Evolutionary conservation across 2,113 vertebrate genomes (phyloP).

Genomic region (Phocoena sinus): DNA sequence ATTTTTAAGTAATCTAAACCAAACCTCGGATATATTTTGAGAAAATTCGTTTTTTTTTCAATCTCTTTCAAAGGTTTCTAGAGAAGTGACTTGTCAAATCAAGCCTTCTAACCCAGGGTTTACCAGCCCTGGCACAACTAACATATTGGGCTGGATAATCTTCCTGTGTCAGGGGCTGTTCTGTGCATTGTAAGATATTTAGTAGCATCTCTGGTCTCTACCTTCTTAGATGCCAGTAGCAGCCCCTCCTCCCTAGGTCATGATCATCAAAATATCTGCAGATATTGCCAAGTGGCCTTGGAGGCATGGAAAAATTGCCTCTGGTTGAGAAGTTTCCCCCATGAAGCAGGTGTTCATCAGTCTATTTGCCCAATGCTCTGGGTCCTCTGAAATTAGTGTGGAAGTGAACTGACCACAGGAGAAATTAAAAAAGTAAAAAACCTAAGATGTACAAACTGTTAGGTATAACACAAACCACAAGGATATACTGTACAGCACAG

Average conservation of each 20-base stretch:
- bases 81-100: background rate
- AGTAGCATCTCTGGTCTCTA: background rate
- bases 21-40: background rate
- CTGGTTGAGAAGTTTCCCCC: background rate
- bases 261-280: background rate
- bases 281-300: background rate
- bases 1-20: background rate
- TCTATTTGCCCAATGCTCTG: background rate
- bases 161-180: too few relatives aligned
- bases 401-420: background rate
- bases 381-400: background rate
- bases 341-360: background rate
- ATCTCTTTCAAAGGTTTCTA: background rate
- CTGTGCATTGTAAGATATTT: too few relatives aligned
- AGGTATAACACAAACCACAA: background rate
- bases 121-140: background rate
- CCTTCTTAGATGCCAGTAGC: background rate
- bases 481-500: background rate
- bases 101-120: background rate
- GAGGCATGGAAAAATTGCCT: background rate
- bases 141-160: background rate
- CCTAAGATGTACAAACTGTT: background rate
- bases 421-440: background rate
- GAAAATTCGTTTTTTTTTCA: background rate
- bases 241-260: background rate